Conservation (phyloP, 2,888 invertebrate species). For the Pharmacophagus antenor region DNA sequence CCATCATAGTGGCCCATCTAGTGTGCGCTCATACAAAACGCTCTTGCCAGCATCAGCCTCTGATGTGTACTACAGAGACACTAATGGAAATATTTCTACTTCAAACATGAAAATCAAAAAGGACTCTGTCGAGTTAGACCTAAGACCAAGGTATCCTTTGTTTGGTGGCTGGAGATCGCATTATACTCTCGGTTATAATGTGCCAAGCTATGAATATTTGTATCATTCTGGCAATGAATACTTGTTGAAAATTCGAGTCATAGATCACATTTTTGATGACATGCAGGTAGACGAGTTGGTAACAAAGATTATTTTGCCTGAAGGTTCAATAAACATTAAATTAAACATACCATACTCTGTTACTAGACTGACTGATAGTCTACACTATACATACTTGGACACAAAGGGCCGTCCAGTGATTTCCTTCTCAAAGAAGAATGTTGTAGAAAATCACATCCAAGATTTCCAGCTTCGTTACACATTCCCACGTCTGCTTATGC, state of each 20-base stretch:
- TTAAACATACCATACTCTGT: slow-evolving; percentile 91
- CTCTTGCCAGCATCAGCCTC: slow-evolving; percentile 92
- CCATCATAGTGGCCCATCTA: slow-evolving; percentile 91
- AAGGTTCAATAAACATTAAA: slow-evolving; percentile 92
- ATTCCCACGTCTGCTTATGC: slow-evolving; percentile 91
- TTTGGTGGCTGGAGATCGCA: slow-evolving; percentile 99
- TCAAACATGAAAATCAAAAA: slow-evolving; percentile 93
- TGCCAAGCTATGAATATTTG: slow-evolving; percentile 97
- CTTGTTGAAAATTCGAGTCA: slow-evolving; percentile 93
- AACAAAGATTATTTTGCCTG: slow-evolving; percentile 95
- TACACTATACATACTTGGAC: slow-evolving; percentile 97
- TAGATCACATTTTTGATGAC: slow-evolving; percentile 98
- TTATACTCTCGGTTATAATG: slow-evolving; percentile 97
- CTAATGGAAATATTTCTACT: slow-evolving; percentile 99
- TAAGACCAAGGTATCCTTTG: slow-evolving; percentile 97
- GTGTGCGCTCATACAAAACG: slow-evolving; percentile 95
- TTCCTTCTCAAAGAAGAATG: slow-evolving; percentile 88
- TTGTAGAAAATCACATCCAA: slow-evolving; percentile 98
- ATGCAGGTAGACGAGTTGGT: slow-evolving; percentile 95
- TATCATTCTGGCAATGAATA: slow-evolving; percentile 90
- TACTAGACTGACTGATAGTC: slow-evolving; percentile 85
- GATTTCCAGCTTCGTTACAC: slow-evolving; percentile 94
- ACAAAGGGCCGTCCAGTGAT: slow-evolving; percentile 95
- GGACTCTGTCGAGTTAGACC: slow-evolving; percentile 96
- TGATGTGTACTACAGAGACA: slow-evolving; percentile 97